Evolutionary conservation across 2,113 vertebrate species (phyloP).

Genomic region (Nycticryphes semicollaris): DNA sequence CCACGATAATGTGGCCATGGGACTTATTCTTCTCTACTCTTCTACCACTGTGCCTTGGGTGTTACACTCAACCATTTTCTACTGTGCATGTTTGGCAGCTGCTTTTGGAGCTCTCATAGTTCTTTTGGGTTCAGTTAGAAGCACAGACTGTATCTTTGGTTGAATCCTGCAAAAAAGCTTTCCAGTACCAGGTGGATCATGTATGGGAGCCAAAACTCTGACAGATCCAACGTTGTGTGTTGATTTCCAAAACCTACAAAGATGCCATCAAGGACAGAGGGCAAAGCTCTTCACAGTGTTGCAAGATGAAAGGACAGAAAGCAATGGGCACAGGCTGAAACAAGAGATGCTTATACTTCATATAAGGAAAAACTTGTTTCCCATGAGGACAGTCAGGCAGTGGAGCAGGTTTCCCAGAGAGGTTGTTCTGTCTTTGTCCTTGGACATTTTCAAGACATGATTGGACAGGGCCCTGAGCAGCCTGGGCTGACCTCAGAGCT

Average conservation of each 20-base stretch:
- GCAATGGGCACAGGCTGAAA: neutral
- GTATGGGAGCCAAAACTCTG: neutral
- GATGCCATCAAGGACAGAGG: neutral
- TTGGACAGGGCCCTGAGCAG: neutral
- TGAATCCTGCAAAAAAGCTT: neutral
- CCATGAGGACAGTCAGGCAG: neutral
- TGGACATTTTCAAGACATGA: neutral
- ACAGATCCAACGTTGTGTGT: neutral
- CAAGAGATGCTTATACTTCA: neutral
- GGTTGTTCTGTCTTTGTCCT: neutral
- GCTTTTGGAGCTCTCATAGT: neutral
- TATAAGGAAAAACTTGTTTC: neutral
- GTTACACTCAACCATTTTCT: neutral
- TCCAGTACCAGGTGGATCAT: neutral
- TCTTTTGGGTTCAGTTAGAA: neutral
- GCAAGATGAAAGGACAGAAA: neutral
- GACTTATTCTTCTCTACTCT: neutral
- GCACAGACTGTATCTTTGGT: neutral
- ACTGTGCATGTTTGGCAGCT: fast-evolving
- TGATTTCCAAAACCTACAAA: neutral
- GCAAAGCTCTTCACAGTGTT: neutral
- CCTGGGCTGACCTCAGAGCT: neutral
- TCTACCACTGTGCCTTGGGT: neutral
- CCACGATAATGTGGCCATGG: neutral
- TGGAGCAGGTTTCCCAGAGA: neutral